Percentiles rank a stretch among this genome's conserved stretches.
Evolutionary conservation across 2,888 invertebrate species (phyloP).

Genomic region (Agrochola circellaris): DNA sequence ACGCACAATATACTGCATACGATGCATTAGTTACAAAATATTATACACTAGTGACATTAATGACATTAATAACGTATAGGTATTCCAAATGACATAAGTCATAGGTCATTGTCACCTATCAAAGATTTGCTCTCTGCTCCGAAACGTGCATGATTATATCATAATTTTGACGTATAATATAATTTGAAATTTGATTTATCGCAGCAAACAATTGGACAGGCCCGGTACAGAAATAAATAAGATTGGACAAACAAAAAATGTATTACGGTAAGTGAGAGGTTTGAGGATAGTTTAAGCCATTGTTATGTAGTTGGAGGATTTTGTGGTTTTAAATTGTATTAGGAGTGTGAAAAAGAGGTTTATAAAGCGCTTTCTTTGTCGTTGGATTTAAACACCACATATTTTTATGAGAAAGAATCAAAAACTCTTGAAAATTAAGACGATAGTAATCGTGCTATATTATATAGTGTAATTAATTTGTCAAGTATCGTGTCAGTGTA

Average conservation of each 20-base stretch:
- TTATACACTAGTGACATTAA: slow-evolving; percentile 1
- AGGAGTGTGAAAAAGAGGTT: not conserved
- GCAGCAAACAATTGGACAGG: slow-evolving; percentile 36
- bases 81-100: slow-evolving; percentile 48
- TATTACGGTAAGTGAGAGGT: slow-evolving; percentile 47
- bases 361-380: not conserved
- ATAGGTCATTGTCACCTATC: slow-evolving; percentile 61
- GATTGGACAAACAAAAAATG: slow-evolving; percentile 48
- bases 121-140: slow-evolving; percentile 47
- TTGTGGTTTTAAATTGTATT: not conserved
- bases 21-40: slow-evolving; percentile 23
- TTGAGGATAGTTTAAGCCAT: slow-evolving; percentile 22
- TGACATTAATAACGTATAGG: slow-evolving; percentile 26
- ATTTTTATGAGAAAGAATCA: not conserved
- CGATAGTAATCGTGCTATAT: too few species aligned
- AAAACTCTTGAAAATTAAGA: not conserved
- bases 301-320: slow-evolving; percentile 1
- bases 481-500: too few species aligned
- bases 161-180: slow-evolving; percentile 53
- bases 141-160: slow-evolving; percentile 57
- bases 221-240: slow-evolving; percentile 46
- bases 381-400: too few species aligned
- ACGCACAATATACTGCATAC: not conserved
- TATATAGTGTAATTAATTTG: too few species aligned
- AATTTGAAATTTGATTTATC: slow-evolving; percentile 59